A percentile compares a stretch with the other conserved stretches of the same genome.
phyloP scores from a whole-genome alignment of 2,888 invertebrate genomes.

The Scelioninae gen. 1 region DNA sequence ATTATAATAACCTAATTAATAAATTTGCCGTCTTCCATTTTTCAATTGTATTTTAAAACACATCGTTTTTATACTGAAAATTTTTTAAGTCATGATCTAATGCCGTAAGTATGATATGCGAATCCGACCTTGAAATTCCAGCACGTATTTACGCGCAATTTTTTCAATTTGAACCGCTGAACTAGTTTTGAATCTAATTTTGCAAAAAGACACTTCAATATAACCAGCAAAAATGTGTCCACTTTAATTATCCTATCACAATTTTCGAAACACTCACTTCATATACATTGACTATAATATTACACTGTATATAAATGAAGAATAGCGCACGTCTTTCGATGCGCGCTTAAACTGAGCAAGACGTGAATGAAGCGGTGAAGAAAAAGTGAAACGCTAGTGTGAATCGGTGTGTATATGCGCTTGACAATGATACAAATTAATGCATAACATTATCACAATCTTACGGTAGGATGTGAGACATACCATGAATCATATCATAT shows the following conservation, averaged over 20 bases:
- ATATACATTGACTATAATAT: neutral
- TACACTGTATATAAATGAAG: slow-evolving; percentile 35
- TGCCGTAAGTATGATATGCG: neutral
- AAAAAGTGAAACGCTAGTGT: slow-evolving; percentile 70
- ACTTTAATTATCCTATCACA: neutral
- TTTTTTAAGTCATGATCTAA: neutral
- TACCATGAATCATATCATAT: slow-evolving; percentile 61
- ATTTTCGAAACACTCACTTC: slow-evolving; percentile 3
- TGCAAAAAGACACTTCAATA: neutral
- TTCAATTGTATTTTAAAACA: no score
- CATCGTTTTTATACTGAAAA: neutral
- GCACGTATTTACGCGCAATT: slow-evolving; percentile 38
- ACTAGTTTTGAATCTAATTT: neutral
- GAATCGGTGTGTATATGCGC: slow-evolving; percentile 68
- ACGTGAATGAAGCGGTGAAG: slow-evolving; percentile 70
- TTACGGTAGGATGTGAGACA: slow-evolving; percentile 56
- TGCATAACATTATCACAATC: slow-evolving; percentile 65
- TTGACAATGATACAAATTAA: slow-evolving; percentile 71
- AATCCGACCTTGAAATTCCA: slow-evolving; percentile 44
- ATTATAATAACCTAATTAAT: no score
- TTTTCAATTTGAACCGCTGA: slow-evolving; percentile 7
- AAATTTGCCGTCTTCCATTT: no score
- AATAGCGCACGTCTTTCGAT: slow-evolving; percentile 48
- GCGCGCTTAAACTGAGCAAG: slow-evolving; percentile 66
- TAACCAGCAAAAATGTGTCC: neutral